These are phyloP conservation scores for Drosophila nigritarsus DNA, from an alignment of 2,888 invertebrate genomes.

Conservation along the genomic window DNA sequence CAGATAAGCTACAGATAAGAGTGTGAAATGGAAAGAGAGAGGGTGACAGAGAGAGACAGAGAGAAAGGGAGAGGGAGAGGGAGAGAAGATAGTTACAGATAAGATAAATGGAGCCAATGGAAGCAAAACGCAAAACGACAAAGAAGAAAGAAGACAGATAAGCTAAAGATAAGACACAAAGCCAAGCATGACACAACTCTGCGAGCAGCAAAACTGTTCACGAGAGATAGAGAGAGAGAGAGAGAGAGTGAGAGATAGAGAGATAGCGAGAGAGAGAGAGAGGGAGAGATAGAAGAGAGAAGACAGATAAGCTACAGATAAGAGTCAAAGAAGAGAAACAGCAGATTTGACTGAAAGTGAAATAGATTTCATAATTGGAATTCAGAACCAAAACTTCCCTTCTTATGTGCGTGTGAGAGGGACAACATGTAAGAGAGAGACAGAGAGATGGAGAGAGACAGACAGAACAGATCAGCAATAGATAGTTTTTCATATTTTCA, in stretches of 20 bases:
- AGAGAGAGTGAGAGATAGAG: too few species aligned
- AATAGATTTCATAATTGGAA: neutral
- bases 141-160: too few species aligned
- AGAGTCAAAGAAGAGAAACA: neutral
- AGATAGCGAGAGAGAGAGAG: neutral
- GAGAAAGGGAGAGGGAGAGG: too few species aligned
- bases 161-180: neutral
- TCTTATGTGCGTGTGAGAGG: neutral
- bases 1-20: neutral
- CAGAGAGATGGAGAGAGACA: neutral
- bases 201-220: too few species aligned
- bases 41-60: too few species aligned
- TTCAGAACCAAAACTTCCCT: neutral
- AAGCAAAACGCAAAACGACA: too few species aligned
- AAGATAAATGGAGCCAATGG: too few species aligned
- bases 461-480: neutral
- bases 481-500: too few species aligned
- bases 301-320: too few species aligned
- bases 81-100: too few species aligned
- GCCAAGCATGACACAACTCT: neutral
- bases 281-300: neutral
- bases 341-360: neutral
- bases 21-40: too few species aligned
- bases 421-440: neutral
- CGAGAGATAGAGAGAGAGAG: too few species aligned